Percentiles rank a stretch among this genome's conserved stretches.
Conservation (phyloP, 2,797 vertebrate genomes). For the Lutjanus argentimaculatus region DNA sequence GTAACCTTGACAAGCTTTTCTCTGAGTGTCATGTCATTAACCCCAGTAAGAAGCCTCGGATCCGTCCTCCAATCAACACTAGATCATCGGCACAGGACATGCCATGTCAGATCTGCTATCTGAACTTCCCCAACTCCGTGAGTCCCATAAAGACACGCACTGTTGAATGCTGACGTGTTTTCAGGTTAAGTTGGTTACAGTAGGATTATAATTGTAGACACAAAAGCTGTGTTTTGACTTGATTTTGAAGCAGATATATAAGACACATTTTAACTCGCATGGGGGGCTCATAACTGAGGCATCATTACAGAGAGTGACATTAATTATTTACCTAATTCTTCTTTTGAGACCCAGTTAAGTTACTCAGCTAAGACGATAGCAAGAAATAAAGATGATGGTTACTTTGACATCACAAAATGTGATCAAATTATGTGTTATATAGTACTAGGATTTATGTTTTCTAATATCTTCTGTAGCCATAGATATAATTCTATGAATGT, state of each 20-base stretch:
- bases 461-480: neutral
- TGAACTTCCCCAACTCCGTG: conserved; percentile 99
- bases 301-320: neutral
- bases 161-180: too few relatives aligned
- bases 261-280: neutral
- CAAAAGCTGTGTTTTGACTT: neutral
- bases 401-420: conserved; percentile 8
- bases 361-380: neutral
- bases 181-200: neutral
- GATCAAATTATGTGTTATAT: neutral
- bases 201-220: neutral
- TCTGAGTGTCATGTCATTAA: conserved; percentile 99
- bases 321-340: neutral
- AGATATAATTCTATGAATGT: neutral
- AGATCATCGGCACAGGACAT: conserved; percentile 98
- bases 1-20: conserved; percentile 99
- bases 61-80: conserved; percentile 96
- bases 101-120: conserved; percentile 99
- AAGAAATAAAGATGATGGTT: neutral
- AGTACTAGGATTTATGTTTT: conserved; percentile 1
- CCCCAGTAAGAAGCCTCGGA: conserved; percentile 98
- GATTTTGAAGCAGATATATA: neutral
- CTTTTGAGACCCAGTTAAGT: neutral
- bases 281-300: neutral
- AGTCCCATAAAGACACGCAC: conserved; percentile 79